A percentile compares a stretch with the other conserved stretches of the same genome.
These are phyloP conservation scores for Anguilla anguilla DNA, from an alignment of 2,797 vertebrate genomes.

Conservation along the genomic window DNA sequence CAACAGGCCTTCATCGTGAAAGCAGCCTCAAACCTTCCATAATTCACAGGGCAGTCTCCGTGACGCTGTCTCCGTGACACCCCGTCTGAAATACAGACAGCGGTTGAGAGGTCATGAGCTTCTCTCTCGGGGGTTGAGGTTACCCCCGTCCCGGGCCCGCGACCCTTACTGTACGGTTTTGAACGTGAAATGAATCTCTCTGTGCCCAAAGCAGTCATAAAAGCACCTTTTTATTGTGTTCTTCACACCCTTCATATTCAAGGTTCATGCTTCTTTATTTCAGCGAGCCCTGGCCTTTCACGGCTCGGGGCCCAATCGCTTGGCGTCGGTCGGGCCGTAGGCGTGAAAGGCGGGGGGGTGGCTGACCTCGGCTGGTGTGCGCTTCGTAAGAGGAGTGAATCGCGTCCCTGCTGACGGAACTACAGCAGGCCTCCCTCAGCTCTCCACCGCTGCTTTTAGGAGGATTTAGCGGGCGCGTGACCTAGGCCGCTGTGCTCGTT, in stretches of 20 bases:
- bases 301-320: not conserved
- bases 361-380: not conserved
- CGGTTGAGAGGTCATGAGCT: not conserved
- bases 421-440: not conserved
- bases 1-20: not conserved
- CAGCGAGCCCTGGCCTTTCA: not conserved
- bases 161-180: not conserved
- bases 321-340: not conserved
- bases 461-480: not conserved
- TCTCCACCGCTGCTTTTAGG: not conserved
- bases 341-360: not conserved
- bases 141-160: too few species aligned
- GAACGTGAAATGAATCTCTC: not conserved
- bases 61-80: not conserved
- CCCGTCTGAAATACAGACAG: not conserved
- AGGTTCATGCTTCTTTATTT: not conserved
- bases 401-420: not conserved
- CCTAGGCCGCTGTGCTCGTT: too few species aligned
- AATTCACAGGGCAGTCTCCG: too few species aligned
- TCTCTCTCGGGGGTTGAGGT: not conserved
- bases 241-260: not conserved
- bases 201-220: not conserved
- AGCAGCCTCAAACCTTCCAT: not conserved
- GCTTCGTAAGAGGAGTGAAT: not conserved
- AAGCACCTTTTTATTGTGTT: not conserved